Percentiles rank a stretch among this genome's conserved stretches.
phyloP scores from a whole-genome alignment of 1,140 invertebrate genomes.

The Drosophila chauvacae region DNA sequence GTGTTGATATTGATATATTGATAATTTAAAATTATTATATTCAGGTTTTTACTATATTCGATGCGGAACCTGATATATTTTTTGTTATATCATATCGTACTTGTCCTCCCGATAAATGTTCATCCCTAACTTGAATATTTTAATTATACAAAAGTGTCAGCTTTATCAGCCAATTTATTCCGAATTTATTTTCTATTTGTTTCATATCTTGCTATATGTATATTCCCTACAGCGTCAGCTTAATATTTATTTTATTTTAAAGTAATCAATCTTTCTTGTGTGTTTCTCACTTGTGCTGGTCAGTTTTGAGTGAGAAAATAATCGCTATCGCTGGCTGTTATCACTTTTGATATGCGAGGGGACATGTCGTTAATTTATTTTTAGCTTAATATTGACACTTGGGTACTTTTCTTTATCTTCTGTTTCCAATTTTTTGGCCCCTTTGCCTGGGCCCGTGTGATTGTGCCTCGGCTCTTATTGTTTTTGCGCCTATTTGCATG shows the following conservation, averaged over 20 bases:
- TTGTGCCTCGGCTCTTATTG: conserved; percentile 12
- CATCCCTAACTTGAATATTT: no score
- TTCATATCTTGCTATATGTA: neutral
- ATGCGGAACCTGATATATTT: no score
- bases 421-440: neutral
- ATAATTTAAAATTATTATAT: no score
- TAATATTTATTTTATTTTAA: neutral
- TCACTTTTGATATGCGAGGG: conserved; percentile 16
- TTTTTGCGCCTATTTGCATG: conserved; percentile 57
- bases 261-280: neutral
- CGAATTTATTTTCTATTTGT: neutral
- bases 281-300: conserved; percentile 22
- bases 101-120: no score
- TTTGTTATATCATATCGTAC: no score
- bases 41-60: no score
- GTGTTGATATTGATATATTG: no score
- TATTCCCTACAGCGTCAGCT: neutral
- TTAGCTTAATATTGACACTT: conserved; percentile 18
- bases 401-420: neutral
- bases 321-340: conserved; percentile 2
- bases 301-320: conserved; percentile 11
- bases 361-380: conserved; percentile 28
- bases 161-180: no score
- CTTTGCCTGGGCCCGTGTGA: neutral
- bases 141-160: no score